phyloP scores from a whole-genome alignment of 2,888 invertebrate species.

The Microctonus aethiopoides region DNA sequence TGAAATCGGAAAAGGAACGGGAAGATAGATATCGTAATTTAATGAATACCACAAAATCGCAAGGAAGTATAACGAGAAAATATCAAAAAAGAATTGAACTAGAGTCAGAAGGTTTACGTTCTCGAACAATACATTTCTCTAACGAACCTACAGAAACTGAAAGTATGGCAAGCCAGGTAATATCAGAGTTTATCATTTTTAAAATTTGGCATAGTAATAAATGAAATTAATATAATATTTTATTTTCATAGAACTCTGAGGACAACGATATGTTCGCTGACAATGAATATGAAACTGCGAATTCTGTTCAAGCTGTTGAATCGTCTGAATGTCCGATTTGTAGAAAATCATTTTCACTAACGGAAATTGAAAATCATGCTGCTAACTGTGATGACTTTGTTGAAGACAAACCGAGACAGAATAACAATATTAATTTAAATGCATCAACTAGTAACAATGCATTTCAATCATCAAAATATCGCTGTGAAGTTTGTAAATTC shows the following conservation, averaged over 20 bases:
- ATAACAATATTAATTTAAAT: not conserved
- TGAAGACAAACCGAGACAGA: not conserved
- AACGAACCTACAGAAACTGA: not conserved
- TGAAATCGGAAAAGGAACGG: constrained; percentile 21
- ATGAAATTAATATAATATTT: not conserved
- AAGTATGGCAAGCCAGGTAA: not conserved
- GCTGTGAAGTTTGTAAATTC: constrained; percentile 51
- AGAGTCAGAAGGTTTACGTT: constrained; percentile 30
- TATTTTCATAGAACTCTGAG: constrained; percentile 10
- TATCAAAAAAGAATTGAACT: constrained; percentile 34
- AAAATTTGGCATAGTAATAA: no score
- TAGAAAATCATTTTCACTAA: constrained; percentile 45
- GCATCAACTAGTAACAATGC: not conserved
- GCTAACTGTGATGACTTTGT: constrained; percentile 50
- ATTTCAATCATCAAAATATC: not conserved
- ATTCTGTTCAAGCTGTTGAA: constrained; percentile 8
- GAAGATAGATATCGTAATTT: constrained; percentile 16
- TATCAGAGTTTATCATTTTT: not conserved
- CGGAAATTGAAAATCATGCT: constrained; percentile 54
- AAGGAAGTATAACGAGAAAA: constrained; percentile 2
- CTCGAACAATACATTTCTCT: not conserved
- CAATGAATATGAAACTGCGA: not conserved
- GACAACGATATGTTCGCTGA: constrained; percentile 20
- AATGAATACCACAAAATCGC: not conserved
- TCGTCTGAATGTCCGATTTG: constrained; percentile 55